phyloP scores from a whole-genome alignment of 1,140 invertebrate genomes.

The Listronotus bonariensis region DNA sequence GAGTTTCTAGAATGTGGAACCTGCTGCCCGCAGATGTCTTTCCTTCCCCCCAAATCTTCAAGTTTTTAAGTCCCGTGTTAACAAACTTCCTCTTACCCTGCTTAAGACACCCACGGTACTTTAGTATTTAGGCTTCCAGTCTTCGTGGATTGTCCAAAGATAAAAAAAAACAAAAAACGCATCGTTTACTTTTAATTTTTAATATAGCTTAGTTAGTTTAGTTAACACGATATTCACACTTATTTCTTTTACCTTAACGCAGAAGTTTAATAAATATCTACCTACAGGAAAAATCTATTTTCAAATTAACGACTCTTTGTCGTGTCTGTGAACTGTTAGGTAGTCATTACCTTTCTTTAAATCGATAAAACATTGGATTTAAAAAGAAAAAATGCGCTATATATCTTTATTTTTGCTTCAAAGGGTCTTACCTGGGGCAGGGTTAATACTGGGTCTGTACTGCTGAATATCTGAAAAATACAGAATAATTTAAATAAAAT shows the following conservation, averaged over 20 bases:
- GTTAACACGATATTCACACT: constrained; percentile 31
- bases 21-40: no score
- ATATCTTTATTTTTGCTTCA: constrained; percentile 7
- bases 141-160: no score
- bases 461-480: constrained; percentile 30
- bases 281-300: constrained; percentile 33
- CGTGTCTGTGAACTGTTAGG: constrained; percentile 28
- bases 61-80: no score
- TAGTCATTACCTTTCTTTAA: constrained; percentile 21
- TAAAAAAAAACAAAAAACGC: no score
- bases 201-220: constrained; percentile 21
- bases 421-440: constrained; percentile 27
- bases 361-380: constrained; percentile 24
- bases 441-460: constrained; percentile 21
- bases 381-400: constrained; percentile 18
- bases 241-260: constrained; percentile 12
- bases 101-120: no score
- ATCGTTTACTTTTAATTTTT: no score
- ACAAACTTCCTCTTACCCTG: no score
- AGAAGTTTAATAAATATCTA: constrained; percentile 25
- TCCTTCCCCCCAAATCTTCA: no score
- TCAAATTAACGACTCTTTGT: constrained; percentile 34
- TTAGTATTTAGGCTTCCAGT: no score
- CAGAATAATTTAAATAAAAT: no score
- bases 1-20: no score